A percentile compares a stretch with the other conserved stretches of the same genome.
phyloP scores from a whole-genome alignment of 2,888 invertebrate species.

The Malacosoma neustria region DNA sequence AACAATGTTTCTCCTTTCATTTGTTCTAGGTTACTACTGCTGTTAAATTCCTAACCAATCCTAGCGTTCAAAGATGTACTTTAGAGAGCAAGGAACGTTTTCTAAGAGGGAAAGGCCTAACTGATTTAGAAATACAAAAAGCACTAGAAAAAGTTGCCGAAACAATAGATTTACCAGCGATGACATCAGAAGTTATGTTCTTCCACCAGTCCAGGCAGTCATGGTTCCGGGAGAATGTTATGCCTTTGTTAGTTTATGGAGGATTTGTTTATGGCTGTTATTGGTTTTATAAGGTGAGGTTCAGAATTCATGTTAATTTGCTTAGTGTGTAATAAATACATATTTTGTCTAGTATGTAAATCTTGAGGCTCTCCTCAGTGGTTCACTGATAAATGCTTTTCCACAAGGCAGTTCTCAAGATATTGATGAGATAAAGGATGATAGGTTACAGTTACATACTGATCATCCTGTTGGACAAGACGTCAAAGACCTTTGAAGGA shows the following conservation, averaged over 20 bases:
- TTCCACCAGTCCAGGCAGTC: constrained; percentile 47
- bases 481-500: no score
- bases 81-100: constrained; percentile 86
- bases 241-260: constrained; percentile 83
- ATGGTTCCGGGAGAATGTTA: constrained; percentile 80
- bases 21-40: constrained; percentile 86
- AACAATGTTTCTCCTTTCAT: no score
- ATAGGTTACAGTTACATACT: no score
- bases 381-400: no score
- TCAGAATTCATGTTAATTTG: no score
- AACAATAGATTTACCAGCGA: constrained; percentile 43
- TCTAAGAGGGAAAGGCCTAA: constrained; percentile 84
- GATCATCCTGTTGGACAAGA: no score
- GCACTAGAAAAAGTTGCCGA: constrained; percentile 81
- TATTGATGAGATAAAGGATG: no score
- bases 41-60: constrained; percentile 89
- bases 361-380: no score
- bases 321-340: no score
- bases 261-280: constrained; percentile 86
- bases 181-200: constrained; percentile 57
- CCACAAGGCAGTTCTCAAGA: no score
- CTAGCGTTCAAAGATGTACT: constrained; percentile 86
- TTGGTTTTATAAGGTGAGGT: constrained; percentile 86
- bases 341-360: no score
- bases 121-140: constrained; percentile 81